Conservation (phyloP, 1,140 invertebrate genomes). For the Eupeodes corollae region DNA sequence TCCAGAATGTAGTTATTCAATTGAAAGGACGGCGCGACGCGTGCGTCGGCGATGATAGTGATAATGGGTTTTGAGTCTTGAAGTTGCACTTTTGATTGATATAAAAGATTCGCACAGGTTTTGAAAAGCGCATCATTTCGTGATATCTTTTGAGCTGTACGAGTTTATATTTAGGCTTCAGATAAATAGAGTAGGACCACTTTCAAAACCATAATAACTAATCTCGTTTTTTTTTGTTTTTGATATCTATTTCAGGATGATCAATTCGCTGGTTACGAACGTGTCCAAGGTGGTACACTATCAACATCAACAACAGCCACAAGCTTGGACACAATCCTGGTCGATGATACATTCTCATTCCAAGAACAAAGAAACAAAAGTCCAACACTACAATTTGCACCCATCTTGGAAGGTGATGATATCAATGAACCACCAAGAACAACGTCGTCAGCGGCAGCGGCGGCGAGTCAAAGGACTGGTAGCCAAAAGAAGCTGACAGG, state of each 20-base stretch:
- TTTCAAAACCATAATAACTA: too few species aligned
- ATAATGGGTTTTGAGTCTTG: too few species aligned
- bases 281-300: slow-evolving; percentile 26
- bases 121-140: background rate
- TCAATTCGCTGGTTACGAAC: slow-evolving; percentile 21
- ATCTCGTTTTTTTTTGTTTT: too few species aligned
- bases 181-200: too few species aligned
- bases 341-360: slow-evolving; percentile 32
- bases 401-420: slow-evolving; percentile 26
- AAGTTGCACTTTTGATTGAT: too few species aligned
- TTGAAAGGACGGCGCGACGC: too few species aligned
- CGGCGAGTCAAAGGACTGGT: slow-evolving; percentile 1
- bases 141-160: too few species aligned
- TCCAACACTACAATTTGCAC: slow-evolving; percentile 26
- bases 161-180: too few species aligned
- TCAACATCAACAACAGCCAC: slow-evolving; percentile 35
- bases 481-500: slow-evolving; percentile 3
- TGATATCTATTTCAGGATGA: slow-evolving; percentile 16
- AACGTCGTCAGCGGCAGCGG: background rate
- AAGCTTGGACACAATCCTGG: slow-evolving; percentile 35
- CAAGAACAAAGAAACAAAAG: slow-evolving; percentile 21
- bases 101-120: background rate
- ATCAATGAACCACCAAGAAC: slow-evolving; percentile 24
- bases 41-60: too few species aligned
- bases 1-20: too few species aligned